These are phyloP conservation scores for Taenioides sp. DNA, from an alignment of 2,797 vertebrate species.

Conservation along the genomic window DNA sequence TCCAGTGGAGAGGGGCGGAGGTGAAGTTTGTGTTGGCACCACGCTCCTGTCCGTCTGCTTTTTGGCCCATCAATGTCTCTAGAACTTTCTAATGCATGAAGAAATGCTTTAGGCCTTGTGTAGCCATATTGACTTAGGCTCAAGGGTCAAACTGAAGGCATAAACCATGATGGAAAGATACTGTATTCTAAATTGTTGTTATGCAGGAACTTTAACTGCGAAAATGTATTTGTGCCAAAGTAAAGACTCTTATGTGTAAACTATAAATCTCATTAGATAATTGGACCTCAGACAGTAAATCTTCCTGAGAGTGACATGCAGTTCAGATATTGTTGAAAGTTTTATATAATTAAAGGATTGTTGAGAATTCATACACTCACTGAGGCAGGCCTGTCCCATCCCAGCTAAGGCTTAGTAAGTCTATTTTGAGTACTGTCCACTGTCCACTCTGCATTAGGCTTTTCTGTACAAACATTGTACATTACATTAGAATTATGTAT, in stretches of 20 bases:
- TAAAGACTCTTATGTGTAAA: not conserved
- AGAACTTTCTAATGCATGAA: conserved; percentile 32
- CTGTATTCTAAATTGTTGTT: conserved; percentile 9
- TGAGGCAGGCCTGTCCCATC: conserved; percentile 18
- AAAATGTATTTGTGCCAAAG: conserved; percentile 20
- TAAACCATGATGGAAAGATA: conserved; percentile 27
- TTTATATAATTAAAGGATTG: conserved; percentile 51
- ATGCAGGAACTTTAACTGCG: conserved; percentile 17
- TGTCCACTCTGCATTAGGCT: not conserved
- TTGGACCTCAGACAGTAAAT: conserved; percentile 9
- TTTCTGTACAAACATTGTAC: not conserved
- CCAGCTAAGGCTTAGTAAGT: conserved; percentile 19
- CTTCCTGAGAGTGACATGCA: conserved; percentile 12
- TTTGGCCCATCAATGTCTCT: conserved; percentile 36
- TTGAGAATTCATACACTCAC: conserved; percentile 45
- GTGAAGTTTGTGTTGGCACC: conserved; percentile 62
- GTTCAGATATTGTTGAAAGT: conserved; percentile 21
- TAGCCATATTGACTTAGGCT: conserved; percentile 33
- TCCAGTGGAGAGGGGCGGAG: conserved; percentile 35
- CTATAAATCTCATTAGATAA: not conserved
- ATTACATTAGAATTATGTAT: too few species aligned
- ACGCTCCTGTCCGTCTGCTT: conserved; percentile 43
- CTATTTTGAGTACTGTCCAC: conserved; percentile 11
- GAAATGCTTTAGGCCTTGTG: conserved; percentile 38
- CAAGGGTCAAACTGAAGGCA: conserved; percentile 23